These are phyloP conservation scores for Drosophila percnosoma DNA, from an alignment of 2,888 invertebrate species.

Conservation along the genomic window DNA sequence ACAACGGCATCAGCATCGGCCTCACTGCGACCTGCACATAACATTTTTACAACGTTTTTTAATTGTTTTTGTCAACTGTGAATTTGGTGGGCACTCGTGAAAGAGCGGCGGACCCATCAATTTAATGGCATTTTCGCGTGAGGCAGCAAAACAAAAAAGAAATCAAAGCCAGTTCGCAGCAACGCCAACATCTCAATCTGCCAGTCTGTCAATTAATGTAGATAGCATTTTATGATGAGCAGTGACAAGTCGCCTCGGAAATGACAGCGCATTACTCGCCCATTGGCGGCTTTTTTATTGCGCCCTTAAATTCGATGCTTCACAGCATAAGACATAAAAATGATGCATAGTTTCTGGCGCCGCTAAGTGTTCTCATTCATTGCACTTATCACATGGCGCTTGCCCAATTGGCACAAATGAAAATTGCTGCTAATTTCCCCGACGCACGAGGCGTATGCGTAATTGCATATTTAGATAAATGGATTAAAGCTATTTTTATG, in stretches of 20 bases:
- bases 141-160: constrained; percentile 10
- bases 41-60: constrained; percentile 75
- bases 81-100: constrained; percentile 47
- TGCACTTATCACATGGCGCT: constrained; percentile 40
- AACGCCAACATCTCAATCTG: constrained; percentile 11
- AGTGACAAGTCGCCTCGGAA: constrained; percentile 71
- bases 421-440: constrained; percentile 48
- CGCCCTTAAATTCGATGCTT: constrained; percentile 58
- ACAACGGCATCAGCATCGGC: constrained; percentile 18
- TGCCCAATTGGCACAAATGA: constrained; percentile 22
- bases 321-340: constrained; percentile 46
- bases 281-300: constrained; percentile 74
- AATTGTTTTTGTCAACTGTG: constrained; percentile 78
- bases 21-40: constrained; percentile 60
- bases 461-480: constrained; percentile 39
- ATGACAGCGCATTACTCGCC: constrained; percentile 66
- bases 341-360: constrained; percentile 52
- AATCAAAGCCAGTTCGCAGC: constrained; percentile 62
- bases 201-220: constrained; percentile 73
- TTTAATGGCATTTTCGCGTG: constrained; percentile 75
- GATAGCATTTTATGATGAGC: constrained; percentile 78
- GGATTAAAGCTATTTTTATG: background rate
- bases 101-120: constrained; percentile 64
- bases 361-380: constrained; percentile 65
- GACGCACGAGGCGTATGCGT: constrained; percentile 42